Evolutionary conservation across 2,797 vertebrate genomes (phyloP).

Genomic region (Potorous gilbertii): DNA sequence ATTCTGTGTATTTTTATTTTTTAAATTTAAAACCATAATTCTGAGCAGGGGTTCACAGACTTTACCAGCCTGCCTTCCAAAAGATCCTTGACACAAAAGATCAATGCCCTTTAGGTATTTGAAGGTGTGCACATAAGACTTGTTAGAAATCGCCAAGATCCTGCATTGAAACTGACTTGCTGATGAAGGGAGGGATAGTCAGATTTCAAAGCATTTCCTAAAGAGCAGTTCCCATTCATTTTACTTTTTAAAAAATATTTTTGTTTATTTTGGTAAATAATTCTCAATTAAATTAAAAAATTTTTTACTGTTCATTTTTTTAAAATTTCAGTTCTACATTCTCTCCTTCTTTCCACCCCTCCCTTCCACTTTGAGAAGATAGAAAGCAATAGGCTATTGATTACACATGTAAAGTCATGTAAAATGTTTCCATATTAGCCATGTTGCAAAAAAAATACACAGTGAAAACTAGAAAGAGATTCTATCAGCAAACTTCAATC

Average conservation of each 20-base stretch:
- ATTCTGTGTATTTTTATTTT: conserved; percentile 1
- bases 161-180: not conserved
- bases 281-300: not conserved
- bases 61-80: not conserved
- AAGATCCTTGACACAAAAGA: not conserved
- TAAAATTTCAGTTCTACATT: not conserved
- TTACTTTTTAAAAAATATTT: not conserved
- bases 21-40: not conserved
- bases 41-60: not conserved
- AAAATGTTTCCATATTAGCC: not conserved
- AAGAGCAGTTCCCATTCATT: not conserved
- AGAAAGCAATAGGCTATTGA: not conserved
- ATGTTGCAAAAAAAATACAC: conserved; percentile 26
- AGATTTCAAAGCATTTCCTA: not conserved
- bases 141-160: not conserved
- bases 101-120: not conserved
- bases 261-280: not conserved
- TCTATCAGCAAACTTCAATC: conserved; percentile 10
- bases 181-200: not conserved
- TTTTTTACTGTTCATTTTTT: not conserved
- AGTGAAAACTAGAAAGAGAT: not conserved
- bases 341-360: not conserved
- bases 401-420: not conserved
- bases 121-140: not conserved
- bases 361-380: not conserved